phyloP scores from a whole-genome alignment of 2,797 vertebrate genomes.

The Gallirallus australis region DNA sequence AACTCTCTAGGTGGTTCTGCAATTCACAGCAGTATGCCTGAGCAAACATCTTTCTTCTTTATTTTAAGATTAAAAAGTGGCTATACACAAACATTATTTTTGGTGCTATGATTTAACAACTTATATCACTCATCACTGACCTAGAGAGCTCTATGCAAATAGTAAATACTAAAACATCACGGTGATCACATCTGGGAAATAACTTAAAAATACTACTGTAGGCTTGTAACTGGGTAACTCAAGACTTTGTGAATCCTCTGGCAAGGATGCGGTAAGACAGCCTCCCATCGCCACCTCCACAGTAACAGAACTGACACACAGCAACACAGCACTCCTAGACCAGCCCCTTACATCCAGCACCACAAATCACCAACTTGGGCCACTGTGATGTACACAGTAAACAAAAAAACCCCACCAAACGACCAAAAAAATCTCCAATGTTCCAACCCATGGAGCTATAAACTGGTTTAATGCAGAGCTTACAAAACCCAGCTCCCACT shows the following conservation, averaged over 20 bases:
- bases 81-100: background rate
- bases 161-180: background rate
- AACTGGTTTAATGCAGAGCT: rapidly evolving
- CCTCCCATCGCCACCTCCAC: background rate
- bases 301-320: background rate
- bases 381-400: rapidly evolving
- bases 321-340: background rate
- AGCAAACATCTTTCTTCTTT: background rate
- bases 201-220: background rate
- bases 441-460: background rate
- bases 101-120: background rate
- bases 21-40: background rate
- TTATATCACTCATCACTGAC: background rate
- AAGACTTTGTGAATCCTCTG: background rate
- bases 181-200: background rate
- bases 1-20: background rate
- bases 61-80: background rate
- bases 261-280: background rate
- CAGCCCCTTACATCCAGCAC: background rate
- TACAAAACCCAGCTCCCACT: background rate
- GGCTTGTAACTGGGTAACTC: background rate
- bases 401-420: background rate
- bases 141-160: background rate
- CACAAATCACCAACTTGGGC: background rate
- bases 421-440: background rate